Evolutionary conservation across 2,888 invertebrate species (phyloP).

Genomic region (Pharmacophagus antenor): DNA sequence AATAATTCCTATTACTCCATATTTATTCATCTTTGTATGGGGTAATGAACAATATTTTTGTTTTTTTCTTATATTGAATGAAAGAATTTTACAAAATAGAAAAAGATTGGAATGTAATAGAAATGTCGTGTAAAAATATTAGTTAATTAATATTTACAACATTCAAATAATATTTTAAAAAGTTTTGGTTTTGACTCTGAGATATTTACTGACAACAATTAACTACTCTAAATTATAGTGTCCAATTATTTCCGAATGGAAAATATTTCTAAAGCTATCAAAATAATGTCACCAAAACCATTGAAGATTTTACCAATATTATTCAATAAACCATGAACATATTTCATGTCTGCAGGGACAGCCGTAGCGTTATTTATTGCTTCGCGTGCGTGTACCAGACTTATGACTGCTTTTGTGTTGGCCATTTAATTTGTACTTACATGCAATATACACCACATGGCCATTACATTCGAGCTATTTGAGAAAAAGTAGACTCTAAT

Average conservation of each 20-base stretch:
- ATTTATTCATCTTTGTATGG: not conserved
- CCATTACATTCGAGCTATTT: conserved; percentile 52
- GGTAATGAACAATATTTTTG: not conserved
- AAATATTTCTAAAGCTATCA: not conserved
- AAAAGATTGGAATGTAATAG: too few relatives aligned
- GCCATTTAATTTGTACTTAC: conserved; percentile 70
- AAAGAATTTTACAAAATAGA: too few relatives aligned
- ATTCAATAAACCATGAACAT: conserved; percentile 52
- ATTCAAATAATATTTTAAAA: too few relatives aligned
- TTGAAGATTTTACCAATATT: conserved; percentile 41
- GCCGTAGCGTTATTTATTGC: conserved; percentile 58
- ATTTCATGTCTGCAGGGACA: conserved; percentile 46
- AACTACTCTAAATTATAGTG: not conserved
- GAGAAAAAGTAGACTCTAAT: conserved; percentile 67
- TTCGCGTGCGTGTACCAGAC: conserved; percentile 61
- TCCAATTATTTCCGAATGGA: not conserved
- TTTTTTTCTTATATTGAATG: too few relatives aligned
- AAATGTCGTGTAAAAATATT: too few relatives aligned
- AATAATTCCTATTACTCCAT: not conserved
- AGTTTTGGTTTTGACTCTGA: too few relatives aligned
- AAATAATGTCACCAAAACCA: conserved; percentile 9
- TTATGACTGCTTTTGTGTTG: conserved; percentile 64
- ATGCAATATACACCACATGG: conserved; percentile 61
- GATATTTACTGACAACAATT: too few relatives aligned
- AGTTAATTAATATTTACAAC: too few relatives aligned